Evolutionary conservation across 2,113 vertebrate species (phyloP).

Genomic region (Clarias batrachus): DNA sequence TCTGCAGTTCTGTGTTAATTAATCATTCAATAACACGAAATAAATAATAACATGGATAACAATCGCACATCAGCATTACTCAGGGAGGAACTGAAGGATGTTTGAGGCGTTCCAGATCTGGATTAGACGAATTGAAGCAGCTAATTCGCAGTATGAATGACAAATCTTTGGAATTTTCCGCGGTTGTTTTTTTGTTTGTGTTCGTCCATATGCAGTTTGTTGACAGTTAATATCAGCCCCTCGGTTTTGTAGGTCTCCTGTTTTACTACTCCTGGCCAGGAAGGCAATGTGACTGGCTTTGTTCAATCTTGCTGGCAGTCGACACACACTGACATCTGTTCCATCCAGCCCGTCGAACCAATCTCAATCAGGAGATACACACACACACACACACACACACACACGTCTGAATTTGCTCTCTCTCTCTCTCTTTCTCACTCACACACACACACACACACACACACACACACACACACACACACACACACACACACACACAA

Average conservation of each 20-base stretch:
- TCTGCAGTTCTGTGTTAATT: slow-evolving; percentile 51
- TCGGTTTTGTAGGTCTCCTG: slow-evolving; percentile 77
- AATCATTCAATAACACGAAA: slow-evolving; percentile 50
- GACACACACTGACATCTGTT: slow-evolving; percentile 91
- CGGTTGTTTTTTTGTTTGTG: slow-evolving; percentile 55
- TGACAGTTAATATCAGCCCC: slow-evolving; percentile 74
- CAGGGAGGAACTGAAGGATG: slow-evolving; percentile 9
- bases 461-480: slow-evolving; percentile 33
- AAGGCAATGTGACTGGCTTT: slow-evolving; percentile 87
- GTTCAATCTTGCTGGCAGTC: slow-evolving; percentile 88
- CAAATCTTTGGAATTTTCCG: slow-evolving; percentile 4
- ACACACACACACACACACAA: slow-evolving; percentile 58
- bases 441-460: slow-evolving; percentile 19
- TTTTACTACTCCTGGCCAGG: slow-evolving; percentile 86
- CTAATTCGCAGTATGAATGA: background rate
- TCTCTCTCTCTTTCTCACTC: background rate
- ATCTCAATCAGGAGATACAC: slow-evolving; percentile 84
- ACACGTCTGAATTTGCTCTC: slow-evolving; percentile 28
- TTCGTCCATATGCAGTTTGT: slow-evolving; percentile 52
- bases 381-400: slow-evolving; percentile 33
- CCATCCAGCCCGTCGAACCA: slow-evolving; percentile 90
- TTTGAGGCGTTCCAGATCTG: slow-evolving; percentile 16
- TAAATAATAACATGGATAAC: slow-evolving; percentile 50
- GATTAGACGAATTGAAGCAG: slow-evolving; percentile 9
- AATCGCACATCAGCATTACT: slow-evolving; percentile 34